phyloP scores from a whole-genome alignment of 2,888 invertebrate species.

The Taphrorychus bicolor region DNA sequence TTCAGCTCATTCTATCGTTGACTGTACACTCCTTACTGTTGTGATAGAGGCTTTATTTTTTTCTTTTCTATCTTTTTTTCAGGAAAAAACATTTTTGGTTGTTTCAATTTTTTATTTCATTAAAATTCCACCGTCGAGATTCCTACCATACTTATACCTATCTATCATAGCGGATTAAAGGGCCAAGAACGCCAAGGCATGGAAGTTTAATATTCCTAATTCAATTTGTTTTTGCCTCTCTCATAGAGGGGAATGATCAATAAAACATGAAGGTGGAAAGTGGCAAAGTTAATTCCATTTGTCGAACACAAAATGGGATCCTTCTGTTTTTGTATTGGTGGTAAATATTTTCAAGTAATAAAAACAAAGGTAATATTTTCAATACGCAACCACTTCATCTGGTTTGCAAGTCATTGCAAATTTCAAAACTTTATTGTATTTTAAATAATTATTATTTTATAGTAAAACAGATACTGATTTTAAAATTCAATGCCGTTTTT shows the following conservation, averaged over 20 bases:
- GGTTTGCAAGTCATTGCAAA: too few relatives aligned
- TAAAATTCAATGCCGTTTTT: too few relatives aligned
- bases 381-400: not conserved
- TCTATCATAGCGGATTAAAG: not conserved
- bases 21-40: not conserved
- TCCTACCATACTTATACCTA: too few relatives aligned
- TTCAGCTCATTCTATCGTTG: not conserved
- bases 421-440: too few relatives aligned
- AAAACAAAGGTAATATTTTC: constrained; percentile 2
- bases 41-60: not conserved
- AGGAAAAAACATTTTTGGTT: not conserved
- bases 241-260: not conserved
- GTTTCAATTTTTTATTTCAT: not conserved
- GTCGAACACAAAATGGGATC: not conserved
- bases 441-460: too few relatives aligned
- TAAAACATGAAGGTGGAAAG: constrained; percentile 12
- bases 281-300: constrained; percentile 15
- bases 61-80: not conserved
- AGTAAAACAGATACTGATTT: too few relatives aligned
- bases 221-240: constrained; percentile 1
- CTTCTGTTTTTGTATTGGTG: not conserved
- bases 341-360: too few relatives aligned
- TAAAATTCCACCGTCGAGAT: too few relatives aligned
- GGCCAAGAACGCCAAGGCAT: not conserved
- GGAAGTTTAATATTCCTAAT: constrained; percentile 10